Conservation (phyloP, 1,140 invertebrate species). For the Drosophila pseudoananassae region DNA sequence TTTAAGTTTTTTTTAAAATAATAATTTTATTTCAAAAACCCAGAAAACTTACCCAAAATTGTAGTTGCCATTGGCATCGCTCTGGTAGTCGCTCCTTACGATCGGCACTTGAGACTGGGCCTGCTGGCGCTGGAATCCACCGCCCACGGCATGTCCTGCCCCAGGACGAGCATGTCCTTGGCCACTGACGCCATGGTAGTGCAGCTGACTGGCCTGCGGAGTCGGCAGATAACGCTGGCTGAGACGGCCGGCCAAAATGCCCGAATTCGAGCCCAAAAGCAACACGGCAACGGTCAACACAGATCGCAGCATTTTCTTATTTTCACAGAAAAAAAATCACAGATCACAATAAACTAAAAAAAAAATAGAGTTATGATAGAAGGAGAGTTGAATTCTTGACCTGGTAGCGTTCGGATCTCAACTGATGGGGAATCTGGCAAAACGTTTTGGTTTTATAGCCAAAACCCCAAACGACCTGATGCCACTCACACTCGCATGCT, state of each 20-base stretch:
- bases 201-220: constrained; percentile 62
- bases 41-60: constrained; percentile 85
- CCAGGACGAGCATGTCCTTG: constrained; percentile 46
- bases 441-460: constrained; percentile 65
- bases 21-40: no score
- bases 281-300: constrained; percentile 31
- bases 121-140: constrained; percentile 24
- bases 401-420: constrained; percentile 37
- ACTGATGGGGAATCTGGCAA: constrained; percentile 49
- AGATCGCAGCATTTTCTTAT: constrained; percentile 40
- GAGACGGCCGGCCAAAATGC: constrained; percentile 36
- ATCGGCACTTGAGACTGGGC: constrained; percentile 83
- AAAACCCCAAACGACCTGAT: background rate
- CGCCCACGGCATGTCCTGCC: constrained; percentile 2
- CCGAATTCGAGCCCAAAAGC: constrained; percentile 20
- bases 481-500: constrained; percentile 50
- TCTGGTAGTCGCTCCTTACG: constrained; percentile 85
- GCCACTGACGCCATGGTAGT: constrained; percentile 68
- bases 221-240: constrained; percentile 70
- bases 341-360: constrained; percentile 13
- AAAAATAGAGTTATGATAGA: constrained; percentile 3
- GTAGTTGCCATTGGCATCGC: constrained; percentile 86
- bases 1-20: no score
- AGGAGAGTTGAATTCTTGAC: constrained; percentile 9
- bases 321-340: constrained; percentile 14